Conservation (phyloP, 2,888 invertebrate species). For the Clitarchus hookeri region DNA sequence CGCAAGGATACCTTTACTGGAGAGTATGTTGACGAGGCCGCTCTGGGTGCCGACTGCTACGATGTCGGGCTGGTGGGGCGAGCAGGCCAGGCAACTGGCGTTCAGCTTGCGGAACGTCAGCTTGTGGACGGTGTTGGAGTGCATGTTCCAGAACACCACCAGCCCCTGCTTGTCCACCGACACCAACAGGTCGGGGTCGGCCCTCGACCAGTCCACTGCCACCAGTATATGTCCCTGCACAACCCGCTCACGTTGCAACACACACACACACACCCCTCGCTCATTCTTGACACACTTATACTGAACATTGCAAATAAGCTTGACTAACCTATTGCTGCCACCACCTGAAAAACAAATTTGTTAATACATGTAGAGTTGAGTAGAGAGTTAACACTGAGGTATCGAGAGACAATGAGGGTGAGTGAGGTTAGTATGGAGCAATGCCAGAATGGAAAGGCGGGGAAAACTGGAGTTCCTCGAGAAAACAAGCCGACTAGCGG, state of each 20-base stretch:
- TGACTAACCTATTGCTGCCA: no score
- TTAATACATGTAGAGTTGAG: no score
- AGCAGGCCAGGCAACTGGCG: slow-evolving; percentile 61
- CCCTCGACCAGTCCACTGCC: slow-evolving; percentile 55
- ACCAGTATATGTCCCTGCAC: slow-evolving; percentile 51
- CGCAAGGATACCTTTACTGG: slow-evolving; percentile 53
- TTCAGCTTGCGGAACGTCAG: slow-evolving; percentile 54
- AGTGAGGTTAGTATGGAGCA: no score
- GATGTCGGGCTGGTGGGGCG: slow-evolving; percentile 61
- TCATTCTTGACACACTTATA: no score
- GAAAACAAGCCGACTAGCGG: no score
- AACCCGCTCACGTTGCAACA: neutral
- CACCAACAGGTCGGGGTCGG: slow-evolving; percentile 53
- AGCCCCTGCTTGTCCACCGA: slow-evolving; percentile 57
- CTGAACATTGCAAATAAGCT: no score
- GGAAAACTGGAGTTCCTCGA: no score
- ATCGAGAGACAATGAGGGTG: no score
- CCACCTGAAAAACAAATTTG: no score
- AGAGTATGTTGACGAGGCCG: slow-evolving; percentile 59
- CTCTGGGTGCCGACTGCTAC: slow-evolving; percentile 63
- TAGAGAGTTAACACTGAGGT: no score
- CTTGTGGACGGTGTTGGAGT: slow-evolving; percentile 50
- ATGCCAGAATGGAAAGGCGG: no score
- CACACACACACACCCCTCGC: no score
- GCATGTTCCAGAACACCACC: slow-evolving; percentile 57